phyloP scores from a whole-genome alignment of 2,888 invertebrate species.

The Pharmacophagus antenor region DNA sequence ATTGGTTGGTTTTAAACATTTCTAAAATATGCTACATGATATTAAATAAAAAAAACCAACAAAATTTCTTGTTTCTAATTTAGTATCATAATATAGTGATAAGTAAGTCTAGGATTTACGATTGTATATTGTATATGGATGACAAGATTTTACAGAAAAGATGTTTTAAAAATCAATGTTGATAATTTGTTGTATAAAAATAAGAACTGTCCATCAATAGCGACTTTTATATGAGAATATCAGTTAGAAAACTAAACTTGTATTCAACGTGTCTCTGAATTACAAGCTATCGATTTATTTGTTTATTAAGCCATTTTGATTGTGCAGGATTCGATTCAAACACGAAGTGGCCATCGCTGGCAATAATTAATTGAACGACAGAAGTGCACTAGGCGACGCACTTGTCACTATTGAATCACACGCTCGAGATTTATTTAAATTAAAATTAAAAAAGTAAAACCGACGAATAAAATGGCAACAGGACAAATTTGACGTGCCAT shows the following conservation, averaged over 20 bases:
- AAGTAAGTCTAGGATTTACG: too few species aligned
- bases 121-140: too few species aligned
- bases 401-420: neutral
- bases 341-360: neutral
- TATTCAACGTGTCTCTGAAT: neutral
- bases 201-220: too few species aligned
- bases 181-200: too few species aligned
- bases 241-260: neutral
- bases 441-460: neutral
- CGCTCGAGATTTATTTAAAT: neutral
- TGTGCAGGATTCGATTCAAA: neutral
- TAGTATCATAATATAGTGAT: neutral
- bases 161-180: too few species aligned
- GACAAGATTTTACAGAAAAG: too few species aligned
- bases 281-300: neutral
- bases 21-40: neutral
- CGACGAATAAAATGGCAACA: neutral
- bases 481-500: too few species aligned
- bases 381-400: neutral
- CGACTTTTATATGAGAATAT: neutral
- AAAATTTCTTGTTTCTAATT: neutral
- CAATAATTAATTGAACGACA: slow-evolving; percentile 1
- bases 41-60: neutral
- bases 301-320: neutral
- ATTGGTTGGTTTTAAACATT: neutral